A percentile compares a stretch with the other conserved stretches of the same genome.
phyloP scores from a whole-genome alignment of 1,140 invertebrate species.

The Pantala flavescens region DNA sequence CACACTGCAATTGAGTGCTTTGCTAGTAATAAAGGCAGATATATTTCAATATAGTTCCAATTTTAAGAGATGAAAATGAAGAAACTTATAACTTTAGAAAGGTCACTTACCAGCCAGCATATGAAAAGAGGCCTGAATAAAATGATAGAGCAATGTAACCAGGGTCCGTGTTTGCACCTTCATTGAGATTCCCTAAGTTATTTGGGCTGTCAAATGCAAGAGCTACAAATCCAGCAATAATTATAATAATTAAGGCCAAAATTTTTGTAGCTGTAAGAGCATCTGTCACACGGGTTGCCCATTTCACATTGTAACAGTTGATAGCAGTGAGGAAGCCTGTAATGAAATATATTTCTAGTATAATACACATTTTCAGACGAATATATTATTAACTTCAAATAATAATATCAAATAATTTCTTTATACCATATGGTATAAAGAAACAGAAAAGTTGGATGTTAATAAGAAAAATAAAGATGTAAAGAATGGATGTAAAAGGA shows the following conservation, averaged over 20 bases:
- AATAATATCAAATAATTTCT: no score
- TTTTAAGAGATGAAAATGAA: neutral
- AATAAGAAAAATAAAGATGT: no score
- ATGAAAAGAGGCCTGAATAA: constrained; percentile 93
- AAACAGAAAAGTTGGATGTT: no score
- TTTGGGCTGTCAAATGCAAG: constrained; percentile 30
- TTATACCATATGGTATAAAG: no score
- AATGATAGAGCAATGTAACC: constrained; percentile 82
- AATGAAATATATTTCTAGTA: constrained; percentile 33
- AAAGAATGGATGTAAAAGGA: no score
- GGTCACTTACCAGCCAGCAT: constrained; percentile 74
- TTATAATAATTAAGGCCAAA: constrained; percentile 77
- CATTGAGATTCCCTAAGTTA: constrained; percentile 71
- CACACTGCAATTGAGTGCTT: no score
- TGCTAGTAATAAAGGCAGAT: no score
- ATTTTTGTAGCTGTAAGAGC: constrained; percentile 90
- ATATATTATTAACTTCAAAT: no score
- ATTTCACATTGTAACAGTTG: constrained; percentile 94
- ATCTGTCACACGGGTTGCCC: constrained; percentile 86
- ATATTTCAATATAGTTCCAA: no score
- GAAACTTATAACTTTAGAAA: neutral
- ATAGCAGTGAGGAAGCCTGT: constrained; percentile 84
- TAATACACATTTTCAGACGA: no score
- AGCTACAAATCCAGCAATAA: constrained; percentile 60
- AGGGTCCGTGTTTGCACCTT: constrained; percentile 63